Percentiles rank a stretch among this genome's conserved stretches.
Evolutionary conservation across 2,888 invertebrate species (phyloP).

Genomic region (Uropetala carovei): DNA sequence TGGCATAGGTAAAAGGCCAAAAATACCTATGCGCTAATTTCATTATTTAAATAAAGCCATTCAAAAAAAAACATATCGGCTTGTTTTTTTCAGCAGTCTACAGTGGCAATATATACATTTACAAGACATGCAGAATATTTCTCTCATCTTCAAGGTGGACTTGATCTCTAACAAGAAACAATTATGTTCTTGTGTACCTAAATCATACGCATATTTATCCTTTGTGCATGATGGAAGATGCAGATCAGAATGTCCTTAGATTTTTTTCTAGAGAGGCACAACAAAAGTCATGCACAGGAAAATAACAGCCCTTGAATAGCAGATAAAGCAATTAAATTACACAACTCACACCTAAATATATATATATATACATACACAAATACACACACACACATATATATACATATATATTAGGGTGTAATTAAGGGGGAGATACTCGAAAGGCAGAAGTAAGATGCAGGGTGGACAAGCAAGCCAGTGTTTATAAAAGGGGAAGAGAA

Average conservation of each 20-base stretch:
- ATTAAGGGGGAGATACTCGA: not conserved
- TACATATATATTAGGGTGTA: slow-evolving; percentile 1
- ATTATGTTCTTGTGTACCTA: not conserved
- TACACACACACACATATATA: no score
- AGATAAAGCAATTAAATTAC: slow-evolving; percentile 33
- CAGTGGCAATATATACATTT: slow-evolving; percentile 11
- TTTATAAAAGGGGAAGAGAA: slow-evolving; percentile 60
- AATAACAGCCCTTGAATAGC: slow-evolving; percentile 39
- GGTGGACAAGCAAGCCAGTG: slow-evolving; percentile 56
- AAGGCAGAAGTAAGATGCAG: slow-evolving; percentile 44
- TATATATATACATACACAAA: no score
- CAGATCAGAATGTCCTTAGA: slow-evolving; percentile 23
- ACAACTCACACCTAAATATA: slow-evolving; percentile 19
- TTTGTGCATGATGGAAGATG: slow-evolving; percentile 44
- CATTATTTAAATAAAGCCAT: slow-evolving; percentile 22
- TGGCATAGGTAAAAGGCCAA: slow-evolving; percentile 46
- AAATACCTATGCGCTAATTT: not conserved
- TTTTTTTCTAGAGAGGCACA: slow-evolving; percentile 12
- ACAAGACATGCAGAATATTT: slow-evolving; percentile 42
- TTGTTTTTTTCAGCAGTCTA: slow-evolving; percentile 38
- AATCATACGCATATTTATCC: not conserved
- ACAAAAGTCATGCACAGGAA: slow-evolving; percentile 38
- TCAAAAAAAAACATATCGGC: not conserved
- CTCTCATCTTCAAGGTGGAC: not conserved
- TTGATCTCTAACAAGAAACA: not conserved